Evolutionary conservation across 2,113 vertebrate genomes (phyloP).

Genomic region (Triplophysa siluroides): DNA sequence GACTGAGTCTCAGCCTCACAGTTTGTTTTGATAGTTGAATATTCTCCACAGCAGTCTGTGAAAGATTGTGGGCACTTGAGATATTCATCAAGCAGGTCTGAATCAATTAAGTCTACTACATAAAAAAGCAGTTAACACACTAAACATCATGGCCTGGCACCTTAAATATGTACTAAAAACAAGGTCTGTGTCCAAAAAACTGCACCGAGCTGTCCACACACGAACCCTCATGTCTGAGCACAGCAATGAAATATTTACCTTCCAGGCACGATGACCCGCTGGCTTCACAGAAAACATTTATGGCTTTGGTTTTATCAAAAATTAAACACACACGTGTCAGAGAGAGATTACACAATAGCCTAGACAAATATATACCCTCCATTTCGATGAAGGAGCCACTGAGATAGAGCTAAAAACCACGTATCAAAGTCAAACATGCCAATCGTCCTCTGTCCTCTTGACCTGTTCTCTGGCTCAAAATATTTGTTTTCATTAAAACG

Average conservation of each 20-base stretch:
- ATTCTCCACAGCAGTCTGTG: conserved; percentile 7
- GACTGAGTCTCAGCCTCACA: conserved; percentile 6
- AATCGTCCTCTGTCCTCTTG: conserved; percentile 15
- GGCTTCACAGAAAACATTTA: conserved; percentile 43
- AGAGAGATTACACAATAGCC: conserved; percentile 33
- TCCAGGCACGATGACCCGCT: conserved; percentile 34
- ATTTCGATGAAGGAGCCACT: conserved; percentile 32
- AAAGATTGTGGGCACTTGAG: conserved; percentile 21
- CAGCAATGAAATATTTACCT: conserved; percentile 46
- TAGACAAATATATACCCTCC: conserved; percentile 45
- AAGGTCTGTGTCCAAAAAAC: not conserved
- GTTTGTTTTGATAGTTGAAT: conserved; percentile 28
- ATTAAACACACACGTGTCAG: conserved; percentile 47
- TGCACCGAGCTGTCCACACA: conserved; percentile 3
- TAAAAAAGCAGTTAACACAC: conserved; percentile 20
- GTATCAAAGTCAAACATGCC: conserved; percentile 9
- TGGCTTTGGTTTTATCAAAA: conserved; percentile 47
- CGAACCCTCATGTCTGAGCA: not conserved
- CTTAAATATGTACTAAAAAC: conserved; percentile 4
- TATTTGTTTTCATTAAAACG: conserved; percentile 55
- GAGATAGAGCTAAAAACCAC: conserved; percentile 12
- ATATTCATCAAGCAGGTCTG: conserved; percentile 33
- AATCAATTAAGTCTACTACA: conserved; percentile 34
- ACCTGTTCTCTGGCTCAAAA: conserved; percentile 19
- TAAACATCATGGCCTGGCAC: not conserved